phyloP scores from a whole-genome alignment of 1,140 invertebrate genomes.

The Drosophila chauvacae region DNA sequence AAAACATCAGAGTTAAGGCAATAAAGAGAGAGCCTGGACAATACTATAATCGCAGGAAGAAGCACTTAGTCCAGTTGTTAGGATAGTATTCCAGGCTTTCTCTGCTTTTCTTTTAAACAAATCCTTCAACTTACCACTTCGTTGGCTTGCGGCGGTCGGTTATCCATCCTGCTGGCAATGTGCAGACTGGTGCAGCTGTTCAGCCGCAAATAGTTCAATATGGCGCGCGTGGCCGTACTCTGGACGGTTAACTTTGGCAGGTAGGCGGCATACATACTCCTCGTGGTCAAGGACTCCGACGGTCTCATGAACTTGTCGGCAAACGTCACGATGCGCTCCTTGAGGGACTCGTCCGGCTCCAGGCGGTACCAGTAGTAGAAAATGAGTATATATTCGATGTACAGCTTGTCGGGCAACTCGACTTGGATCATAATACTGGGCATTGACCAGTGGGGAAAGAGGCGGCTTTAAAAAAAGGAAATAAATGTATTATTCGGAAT shows the following conservation, averaged over 20 bases:
- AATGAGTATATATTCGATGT: slow-evolving; percentile 71
- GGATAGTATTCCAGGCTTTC: neutral
- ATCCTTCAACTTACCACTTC: slow-evolving; percentile 52
- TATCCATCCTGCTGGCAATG: slow-evolving; percentile 61
- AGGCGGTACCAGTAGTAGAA: slow-evolving; percentile 76
- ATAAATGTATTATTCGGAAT: neutral
- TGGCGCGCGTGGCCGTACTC: slow-evolving; percentile 57
- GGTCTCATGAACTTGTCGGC: slow-evolving; percentile 72
- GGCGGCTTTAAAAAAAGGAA: slow-evolving; percentile 32
- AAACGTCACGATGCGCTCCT: slow-evolving; percentile 63
- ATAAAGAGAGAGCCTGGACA: neutral
- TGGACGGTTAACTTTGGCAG: slow-evolving; percentile 52
- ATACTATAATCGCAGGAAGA: too few species aligned
- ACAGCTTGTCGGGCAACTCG: slow-evolving; percentile 69
- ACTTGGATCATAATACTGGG: slow-evolving; percentile 46
- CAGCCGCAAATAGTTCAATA: slow-evolving; percentile 56
- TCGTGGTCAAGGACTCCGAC: slow-evolving; percentile 38
- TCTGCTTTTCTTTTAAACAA: neutral
- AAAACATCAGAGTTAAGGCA: slow-evolving; percentile 62
- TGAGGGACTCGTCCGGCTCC: slow-evolving; percentile 50
- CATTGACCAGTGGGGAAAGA: slow-evolving; percentile 66
- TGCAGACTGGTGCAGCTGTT: slow-evolving; percentile 54
- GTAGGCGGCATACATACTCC: slow-evolving; percentile 46
- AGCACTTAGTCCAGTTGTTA: too few species aligned
- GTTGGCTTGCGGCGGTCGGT: slow-evolving; percentile 39